Evolutionary conservation across 2,113 vertebrate genomes (phyloP).

Genomic region (Tetrao urogallus): DNA sequence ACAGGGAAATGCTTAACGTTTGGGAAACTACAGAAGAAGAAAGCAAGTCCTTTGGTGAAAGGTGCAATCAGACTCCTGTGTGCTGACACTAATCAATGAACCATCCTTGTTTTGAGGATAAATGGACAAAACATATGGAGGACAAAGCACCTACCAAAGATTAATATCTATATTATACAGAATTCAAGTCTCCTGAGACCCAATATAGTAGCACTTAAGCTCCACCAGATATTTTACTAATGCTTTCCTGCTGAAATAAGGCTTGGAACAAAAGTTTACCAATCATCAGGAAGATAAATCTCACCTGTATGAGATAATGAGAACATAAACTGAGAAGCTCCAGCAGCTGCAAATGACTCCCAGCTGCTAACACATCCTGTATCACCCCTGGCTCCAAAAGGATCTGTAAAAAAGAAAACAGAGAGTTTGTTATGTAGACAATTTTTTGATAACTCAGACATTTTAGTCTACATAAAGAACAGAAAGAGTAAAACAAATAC

Average conservation of each 20-base stretch:
- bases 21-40: not conserved
- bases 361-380: conserved; percentile 95
- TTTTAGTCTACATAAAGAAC: not conserved
- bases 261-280: not conserved
- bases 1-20: not conserved
- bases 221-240: not conserved
- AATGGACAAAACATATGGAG: not conserved
- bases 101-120: not conserved
- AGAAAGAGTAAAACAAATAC: not conserved
- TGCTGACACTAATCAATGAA: not conserved
- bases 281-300: not conserved
- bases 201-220: not conserved
- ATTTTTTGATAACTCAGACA: not conserved
- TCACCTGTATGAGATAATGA: conserved; percentile 98
- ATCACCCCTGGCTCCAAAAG: conserved; percentile 93
- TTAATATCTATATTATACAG: not conserved
- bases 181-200: not conserved
- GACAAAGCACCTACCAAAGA: not conserved
- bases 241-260: not conserved
- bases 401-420: conserved; percentile 81
- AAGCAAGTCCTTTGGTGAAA: not conserved
- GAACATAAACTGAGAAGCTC: conserved; percentile 97
- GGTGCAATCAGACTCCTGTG: not conserved
- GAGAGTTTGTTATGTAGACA: not conserved
- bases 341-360: conserved; percentile 95